These are phyloP conservation scores for Cephalophus harveyi DNA, from an alignment of 2,113 vertebrate species.

Conservation along the genomic window DNA sequence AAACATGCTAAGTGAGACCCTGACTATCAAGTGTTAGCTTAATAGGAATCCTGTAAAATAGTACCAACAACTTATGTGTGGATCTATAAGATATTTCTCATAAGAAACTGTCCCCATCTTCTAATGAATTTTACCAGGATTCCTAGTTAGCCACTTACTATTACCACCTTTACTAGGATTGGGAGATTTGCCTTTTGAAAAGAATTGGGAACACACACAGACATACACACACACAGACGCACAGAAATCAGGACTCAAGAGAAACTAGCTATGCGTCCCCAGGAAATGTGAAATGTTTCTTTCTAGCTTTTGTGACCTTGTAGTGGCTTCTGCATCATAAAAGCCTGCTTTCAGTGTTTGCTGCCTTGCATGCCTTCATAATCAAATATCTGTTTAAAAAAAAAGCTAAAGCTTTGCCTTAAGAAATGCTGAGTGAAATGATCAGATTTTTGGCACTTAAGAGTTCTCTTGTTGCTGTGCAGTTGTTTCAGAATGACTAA, in stretches of 20 bases:
- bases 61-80: neutral
- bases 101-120: neutral
- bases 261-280: neutral
- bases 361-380: neutral
- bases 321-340: neutral
- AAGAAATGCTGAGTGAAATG: constrained; percentile 16
- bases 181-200: neutral
- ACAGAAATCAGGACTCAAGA: neutral
- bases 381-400: neutral
- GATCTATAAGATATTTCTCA: neutral
- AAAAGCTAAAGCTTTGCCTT: neutral
- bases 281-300: neutral
- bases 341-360: neutral
- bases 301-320: neutral
- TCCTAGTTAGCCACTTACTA: neutral
- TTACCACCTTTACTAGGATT: neutral
- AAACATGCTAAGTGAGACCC: constrained; percentile 20
- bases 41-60: neutral
- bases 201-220: neutral
- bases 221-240: neutral
- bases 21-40: neutral
- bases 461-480: neutral
- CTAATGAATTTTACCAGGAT: neutral
- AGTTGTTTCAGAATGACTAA: neutral
- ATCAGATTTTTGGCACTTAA: neutral